Evolutionary conservation across 2,113 vertebrate species (phyloP).

Genomic region (Geococcyx californianus): DNA sequence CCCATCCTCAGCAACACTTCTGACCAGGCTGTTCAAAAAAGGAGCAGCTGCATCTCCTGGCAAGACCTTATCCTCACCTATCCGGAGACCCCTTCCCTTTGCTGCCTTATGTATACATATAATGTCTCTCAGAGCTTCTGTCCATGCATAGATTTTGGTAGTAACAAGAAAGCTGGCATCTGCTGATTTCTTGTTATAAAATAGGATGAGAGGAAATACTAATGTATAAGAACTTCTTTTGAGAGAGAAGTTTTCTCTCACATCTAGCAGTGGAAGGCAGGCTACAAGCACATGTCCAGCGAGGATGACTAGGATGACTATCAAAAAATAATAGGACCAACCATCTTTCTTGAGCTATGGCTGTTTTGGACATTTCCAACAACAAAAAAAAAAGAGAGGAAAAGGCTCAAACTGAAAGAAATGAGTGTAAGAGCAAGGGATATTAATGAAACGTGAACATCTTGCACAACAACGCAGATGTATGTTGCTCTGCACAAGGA

Average conservation of each 20-base stretch:
- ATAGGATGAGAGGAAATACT: not conserved
- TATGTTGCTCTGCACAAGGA: rapidly evolving
- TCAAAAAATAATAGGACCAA: not conserved
- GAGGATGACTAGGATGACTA: not conserved
- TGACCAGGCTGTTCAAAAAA: not conserved
- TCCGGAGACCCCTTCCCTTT: not conserved
- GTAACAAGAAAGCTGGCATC: not conserved
- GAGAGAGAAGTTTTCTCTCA: not conserved
- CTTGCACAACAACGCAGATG: not conserved
- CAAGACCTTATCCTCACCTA: not conserved
- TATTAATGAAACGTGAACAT: rapidly evolving
- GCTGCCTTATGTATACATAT: not conserved
- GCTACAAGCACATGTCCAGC: not conserved
- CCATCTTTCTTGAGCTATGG: not conserved
- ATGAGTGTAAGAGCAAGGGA: not conserved
- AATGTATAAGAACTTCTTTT: not conserved
- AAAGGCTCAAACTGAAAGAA: not conserved
- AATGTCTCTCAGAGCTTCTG: not conserved
- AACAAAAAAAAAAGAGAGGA: rapidly evolving
- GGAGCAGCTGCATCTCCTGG: not conserved
- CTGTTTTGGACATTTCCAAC: not conserved
- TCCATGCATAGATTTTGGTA: not conserved
- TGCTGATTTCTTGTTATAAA: not conserved
- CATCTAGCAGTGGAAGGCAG: not conserved
- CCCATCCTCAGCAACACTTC: not conserved